Conservation (phyloP, 2,113 vertebrate genomes). For the Phyllostomus hastatus region DNA sequence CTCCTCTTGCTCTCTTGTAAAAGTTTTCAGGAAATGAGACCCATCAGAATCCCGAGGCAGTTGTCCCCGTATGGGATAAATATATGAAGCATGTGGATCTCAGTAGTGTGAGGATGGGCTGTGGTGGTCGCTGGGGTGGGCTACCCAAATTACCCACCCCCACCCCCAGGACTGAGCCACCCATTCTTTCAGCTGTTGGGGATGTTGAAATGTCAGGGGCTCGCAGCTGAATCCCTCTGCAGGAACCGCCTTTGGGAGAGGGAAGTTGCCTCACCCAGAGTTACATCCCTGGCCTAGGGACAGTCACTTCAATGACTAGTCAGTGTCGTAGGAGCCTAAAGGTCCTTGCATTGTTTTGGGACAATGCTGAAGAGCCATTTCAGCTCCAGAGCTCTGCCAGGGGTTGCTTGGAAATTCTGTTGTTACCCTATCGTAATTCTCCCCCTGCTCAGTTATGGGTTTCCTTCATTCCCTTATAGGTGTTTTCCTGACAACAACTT, state of each 20-base stretch:
- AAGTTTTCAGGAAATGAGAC: not conserved
- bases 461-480: not conserved
- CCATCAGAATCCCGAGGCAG: not conserved
- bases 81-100: not conserved
- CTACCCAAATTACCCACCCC: not conserved
- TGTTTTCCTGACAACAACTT: not conserved
- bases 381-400: not conserved
- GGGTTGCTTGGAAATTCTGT: not conserved
- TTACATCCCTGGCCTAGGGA: not conserved
- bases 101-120: not conserved
- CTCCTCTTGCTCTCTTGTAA: not conserved
- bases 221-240: not conserved
- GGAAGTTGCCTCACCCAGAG: not conserved
- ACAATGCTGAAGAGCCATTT: not conserved
- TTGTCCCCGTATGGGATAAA: not conserved
- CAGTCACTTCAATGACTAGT: not conserved
- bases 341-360: not conserved
- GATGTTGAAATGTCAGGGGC: not conserved
- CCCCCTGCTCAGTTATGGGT: not conserved
- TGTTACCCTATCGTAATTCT: not conserved
- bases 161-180: fast-evolving
- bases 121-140: not conserved
- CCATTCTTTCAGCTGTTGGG: not conserved
- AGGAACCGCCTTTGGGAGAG: not conserved
- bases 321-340: not conserved